These are phyloP conservation scores for Toxotes chatareus DNA, from an alignment of 2,113 vertebrate species.

Conservation along the genomic window DNA sequence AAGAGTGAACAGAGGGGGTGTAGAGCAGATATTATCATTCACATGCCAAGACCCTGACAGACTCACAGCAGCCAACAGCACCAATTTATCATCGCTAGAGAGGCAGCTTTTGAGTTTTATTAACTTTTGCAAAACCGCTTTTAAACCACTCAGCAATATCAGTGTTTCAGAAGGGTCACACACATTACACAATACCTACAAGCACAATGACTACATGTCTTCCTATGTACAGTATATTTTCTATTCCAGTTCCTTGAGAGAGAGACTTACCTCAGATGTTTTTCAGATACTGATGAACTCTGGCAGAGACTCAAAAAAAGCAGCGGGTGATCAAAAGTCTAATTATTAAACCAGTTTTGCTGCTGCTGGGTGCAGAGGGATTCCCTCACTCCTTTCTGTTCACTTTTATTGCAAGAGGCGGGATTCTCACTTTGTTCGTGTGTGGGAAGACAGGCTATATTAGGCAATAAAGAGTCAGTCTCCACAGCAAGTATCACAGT, in stretches of 20 bases:
- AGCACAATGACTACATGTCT: not conserved
- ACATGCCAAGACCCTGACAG: too few relatives aligned
- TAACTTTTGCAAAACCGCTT: not conserved
- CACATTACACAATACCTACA: not conserved
- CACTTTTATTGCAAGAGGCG: not conserved
- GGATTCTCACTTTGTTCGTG: conserved; percentile 52
- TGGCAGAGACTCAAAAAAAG: not conserved
- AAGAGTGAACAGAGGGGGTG: rapidly evolving
- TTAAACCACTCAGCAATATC: not conserved
- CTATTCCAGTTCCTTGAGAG: not conserved
- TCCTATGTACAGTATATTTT: not conserved
- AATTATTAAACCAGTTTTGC: conserved; percentile 15
- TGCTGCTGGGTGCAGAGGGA: conserved; percentile 46
- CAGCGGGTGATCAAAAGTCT: rapidly evolving
- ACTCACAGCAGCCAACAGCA: not conserved
- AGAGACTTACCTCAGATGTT: not conserved
- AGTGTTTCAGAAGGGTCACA: not conserved
- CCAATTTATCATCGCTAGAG: not conserved
- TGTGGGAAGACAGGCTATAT: conserved; percentile 68
- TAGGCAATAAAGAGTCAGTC: not conserved
- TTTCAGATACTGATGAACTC: not conserved
- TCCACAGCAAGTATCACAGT: not conserved
- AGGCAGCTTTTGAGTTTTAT: not conserved
- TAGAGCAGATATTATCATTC: not conserved
- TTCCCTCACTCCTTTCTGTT: conserved; percentile 40